phyloP scores from a whole-genome alignment of 2,888 invertebrate species.

The Perdita meconis region DNA sequence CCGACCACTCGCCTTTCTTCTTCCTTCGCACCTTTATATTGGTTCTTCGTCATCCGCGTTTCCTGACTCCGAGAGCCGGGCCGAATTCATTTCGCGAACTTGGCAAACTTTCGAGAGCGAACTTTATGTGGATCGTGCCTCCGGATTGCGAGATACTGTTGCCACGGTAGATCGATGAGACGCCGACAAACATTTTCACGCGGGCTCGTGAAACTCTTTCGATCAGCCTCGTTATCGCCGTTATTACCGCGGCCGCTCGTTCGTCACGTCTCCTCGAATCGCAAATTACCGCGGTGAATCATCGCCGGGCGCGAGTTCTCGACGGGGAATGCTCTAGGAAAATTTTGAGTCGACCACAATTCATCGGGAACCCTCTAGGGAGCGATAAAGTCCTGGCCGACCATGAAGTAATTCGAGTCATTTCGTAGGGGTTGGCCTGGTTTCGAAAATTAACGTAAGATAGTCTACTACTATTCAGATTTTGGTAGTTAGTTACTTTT shows the following conservation, averaged over 20 bases:
- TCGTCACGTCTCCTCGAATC: constrained; percentile 3
- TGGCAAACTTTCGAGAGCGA: constrained; percentile 56
- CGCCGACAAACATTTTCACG: constrained; percentile 27
- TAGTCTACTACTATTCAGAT: too few species aligned
- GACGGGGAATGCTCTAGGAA: not conserved
- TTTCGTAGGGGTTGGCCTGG: constrained; percentile 17
- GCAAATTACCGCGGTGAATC: not conserved
- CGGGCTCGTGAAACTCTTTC: not conserved
- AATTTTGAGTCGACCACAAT: constrained; percentile 2
- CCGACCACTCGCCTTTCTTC: not conserved
- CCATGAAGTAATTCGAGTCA: not conserved
- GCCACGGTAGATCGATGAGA: not conserved
- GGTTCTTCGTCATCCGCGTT: constrained; percentile 29
- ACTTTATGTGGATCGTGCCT: constrained; percentile 36
- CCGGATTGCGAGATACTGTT: constrained; percentile 19
- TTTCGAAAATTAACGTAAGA: constrained; percentile 31
- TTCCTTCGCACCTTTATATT: not conserved
- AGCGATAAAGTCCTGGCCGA: not conserved
- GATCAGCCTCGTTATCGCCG: not conserved
- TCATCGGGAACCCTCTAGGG: not conserved
- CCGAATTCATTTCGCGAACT: constrained; percentile 59
- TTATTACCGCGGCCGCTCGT: constrained; percentile 16
- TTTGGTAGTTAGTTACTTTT: too few species aligned
- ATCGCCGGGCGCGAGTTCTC: not conserved
- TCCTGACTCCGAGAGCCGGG: constrained; percentile 4